phyloP scores from a whole-genome alignment of 2,797 vertebrate genomes.

The Sebastes taczanowskii region DNA sequence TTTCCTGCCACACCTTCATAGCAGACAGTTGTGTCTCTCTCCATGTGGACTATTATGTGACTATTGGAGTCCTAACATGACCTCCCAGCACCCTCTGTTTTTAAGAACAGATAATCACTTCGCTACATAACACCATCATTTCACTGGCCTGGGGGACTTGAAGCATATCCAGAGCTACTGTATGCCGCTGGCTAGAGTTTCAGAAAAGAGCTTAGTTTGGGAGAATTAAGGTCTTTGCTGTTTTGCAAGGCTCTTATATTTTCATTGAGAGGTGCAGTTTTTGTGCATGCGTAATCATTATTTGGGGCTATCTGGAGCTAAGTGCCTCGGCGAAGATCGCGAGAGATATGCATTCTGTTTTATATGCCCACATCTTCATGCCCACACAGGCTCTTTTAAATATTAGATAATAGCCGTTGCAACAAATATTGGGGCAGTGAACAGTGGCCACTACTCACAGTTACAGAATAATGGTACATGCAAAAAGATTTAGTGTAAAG shows the following conservation, averaged over 20 bases:
- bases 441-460: background rate
- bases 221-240: background rate
- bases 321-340: background rate
- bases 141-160: background rate
- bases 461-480: background rate
- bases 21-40: background rate
- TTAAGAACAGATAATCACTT: constrained; percentile 18
- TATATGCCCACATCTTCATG: background rate
- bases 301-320: background rate
- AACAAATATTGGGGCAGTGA: background rate
- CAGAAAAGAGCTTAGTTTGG: constrained; percentile 18
- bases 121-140: constrained; percentile 1
- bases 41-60: constrained; percentile 9
- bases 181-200: background rate
- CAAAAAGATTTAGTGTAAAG: background rate
- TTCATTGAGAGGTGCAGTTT: background rate
- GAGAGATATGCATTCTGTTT: background rate
- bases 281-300: background rate
- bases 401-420: background rate
- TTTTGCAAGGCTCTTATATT: background rate
- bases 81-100: background rate
- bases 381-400: background rate
- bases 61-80: background rate
- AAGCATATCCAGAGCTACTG: background rate
- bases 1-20: background rate